Percentiles rank a stretch among this genome's conserved stretches.
Conservation (phyloP, 2,113 vertebrate species). For the Potamarius usumacintae region DNA sequence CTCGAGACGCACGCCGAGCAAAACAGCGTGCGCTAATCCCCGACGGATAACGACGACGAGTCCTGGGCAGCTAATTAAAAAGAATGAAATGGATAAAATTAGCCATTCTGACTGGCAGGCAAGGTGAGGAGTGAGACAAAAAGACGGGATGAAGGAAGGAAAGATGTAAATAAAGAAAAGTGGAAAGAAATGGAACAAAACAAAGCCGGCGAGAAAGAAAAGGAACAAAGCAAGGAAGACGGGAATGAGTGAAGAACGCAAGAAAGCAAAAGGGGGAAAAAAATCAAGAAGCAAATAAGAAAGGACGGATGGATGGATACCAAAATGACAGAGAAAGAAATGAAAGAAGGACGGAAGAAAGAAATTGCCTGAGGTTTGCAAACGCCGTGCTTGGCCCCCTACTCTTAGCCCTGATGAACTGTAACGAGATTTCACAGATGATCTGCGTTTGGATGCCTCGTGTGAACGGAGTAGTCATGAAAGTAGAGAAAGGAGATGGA, state of each 20-base stretch:
- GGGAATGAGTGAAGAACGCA: neutral
- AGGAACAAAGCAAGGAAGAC: neutral
- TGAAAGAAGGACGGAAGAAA: neutral
- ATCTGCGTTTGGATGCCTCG: conserved; percentile 4
- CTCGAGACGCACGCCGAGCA: neutral
- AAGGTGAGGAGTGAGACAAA: neutral
- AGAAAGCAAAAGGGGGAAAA: neutral
- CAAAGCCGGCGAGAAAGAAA: conserved; percentile 5
- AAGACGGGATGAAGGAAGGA: neutral
- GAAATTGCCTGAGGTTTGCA: conserved; percentile 43
- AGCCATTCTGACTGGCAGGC: conserved; percentile 9
- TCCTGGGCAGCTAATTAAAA: conserved; percentile 58
- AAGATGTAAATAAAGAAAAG: neutral
- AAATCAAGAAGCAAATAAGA: neutral
- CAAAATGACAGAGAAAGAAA: neutral
- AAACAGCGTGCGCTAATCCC: conserved; percentile 43
- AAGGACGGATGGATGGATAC: neutral
- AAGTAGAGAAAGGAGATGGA: neutral
- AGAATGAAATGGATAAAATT: conserved; percentile 14
- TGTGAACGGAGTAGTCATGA: neutral
- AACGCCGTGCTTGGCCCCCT: conserved; percentile 42
- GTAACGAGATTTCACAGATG: conserved; percentile 45
- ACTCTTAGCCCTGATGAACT: conserved; percentile 30
- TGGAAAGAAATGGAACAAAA: neutral
- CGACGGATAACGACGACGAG: conserved; percentile 51